Percentiles rank a stretch among this genome's conserved stretches.
These are phyloP conservation scores for Iselma pallidipennis DNA, from an alignment of 2,888 invertebrate genomes.

Conservation along the genomic window DNA sequence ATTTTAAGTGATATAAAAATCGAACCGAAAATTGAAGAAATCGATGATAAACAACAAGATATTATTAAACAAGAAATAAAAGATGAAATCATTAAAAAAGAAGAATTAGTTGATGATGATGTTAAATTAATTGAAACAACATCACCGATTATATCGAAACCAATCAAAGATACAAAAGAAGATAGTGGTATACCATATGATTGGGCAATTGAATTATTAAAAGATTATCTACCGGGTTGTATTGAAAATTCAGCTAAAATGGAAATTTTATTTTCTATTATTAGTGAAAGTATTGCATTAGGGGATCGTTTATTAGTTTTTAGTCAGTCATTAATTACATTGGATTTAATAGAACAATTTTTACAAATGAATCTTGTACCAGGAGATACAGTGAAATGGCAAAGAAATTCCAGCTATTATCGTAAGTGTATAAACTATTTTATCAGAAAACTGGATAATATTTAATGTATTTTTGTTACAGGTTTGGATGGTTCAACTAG, in stretches of 20 bases:
- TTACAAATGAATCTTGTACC: conserved; percentile 73
- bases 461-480: conserved; percentile 48
- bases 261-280: conserved; percentile 88
- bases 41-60: conserved; percentile 57
- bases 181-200: conserved; percentile 86
- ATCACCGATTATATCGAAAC: conserved; percentile 5
- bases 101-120: conserved; percentile 45
- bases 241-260: conserved; percentile 95
- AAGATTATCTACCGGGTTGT: conserved; percentile 84
- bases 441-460: neutral
- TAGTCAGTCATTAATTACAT: conserved; percentile 93
- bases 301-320: conserved; percentile 94
- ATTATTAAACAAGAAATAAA: conserved; percentile 59
- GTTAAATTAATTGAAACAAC: conserved; percentile 25
- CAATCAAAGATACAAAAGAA: conserved; percentile 61
- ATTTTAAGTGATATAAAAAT: conserved; percentile 54
- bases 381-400: conserved; percentile 77
- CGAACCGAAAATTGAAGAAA: conserved; percentile 55
- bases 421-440: conserved; percentile 65
- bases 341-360: conserved; percentile 94
- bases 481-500: conserved; percentile 95
- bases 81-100: conserved; percentile 44
- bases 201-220: conserved; percentile 83
- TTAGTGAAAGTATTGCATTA: conserved; percentile 83
- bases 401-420: conserved; percentile 85